Evolutionary conservation across 2,797 vertebrate genomes (phyloP).

Genomic region (Psittacula derbiana): DNA sequence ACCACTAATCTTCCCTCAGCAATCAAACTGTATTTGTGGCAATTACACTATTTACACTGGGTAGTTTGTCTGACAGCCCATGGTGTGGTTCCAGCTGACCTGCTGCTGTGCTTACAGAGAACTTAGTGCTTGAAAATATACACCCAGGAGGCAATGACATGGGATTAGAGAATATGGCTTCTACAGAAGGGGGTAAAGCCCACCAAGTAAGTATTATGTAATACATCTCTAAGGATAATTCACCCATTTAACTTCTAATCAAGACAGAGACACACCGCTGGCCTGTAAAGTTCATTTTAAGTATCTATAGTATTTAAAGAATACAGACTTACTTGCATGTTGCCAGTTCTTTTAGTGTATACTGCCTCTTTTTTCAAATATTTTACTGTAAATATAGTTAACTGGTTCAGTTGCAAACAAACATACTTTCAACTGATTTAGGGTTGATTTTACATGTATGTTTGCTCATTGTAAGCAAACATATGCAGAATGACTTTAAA

Average conservation of each 20-base stretch:
- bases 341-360: neutral
- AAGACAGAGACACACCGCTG: neutral
- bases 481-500: neutral
- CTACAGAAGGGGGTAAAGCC: neutral
- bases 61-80: neutral
- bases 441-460: neutral
- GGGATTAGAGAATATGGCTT: neutral
- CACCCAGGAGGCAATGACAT: neutral
- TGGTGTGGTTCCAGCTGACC: neutral
- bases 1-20: constrained; percentile 27
- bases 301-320: neutral
- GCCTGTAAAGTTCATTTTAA: neutral
- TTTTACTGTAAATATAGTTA: neutral
- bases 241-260: neutral
- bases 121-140: neutral
- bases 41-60: neutral
- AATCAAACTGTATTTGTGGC: neutral
- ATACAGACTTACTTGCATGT: neutral
- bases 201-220: neutral
- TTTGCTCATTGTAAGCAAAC: neutral
- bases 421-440: neutral
- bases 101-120: neutral
- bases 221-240: neutral
- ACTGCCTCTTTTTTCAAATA: neutral
- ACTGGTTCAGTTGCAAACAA: neutral